These are phyloP conservation scores for Dynastes tityus DNA, from an alignment of 2,888 invertebrate species.

Conservation along the genomic window DNA sequence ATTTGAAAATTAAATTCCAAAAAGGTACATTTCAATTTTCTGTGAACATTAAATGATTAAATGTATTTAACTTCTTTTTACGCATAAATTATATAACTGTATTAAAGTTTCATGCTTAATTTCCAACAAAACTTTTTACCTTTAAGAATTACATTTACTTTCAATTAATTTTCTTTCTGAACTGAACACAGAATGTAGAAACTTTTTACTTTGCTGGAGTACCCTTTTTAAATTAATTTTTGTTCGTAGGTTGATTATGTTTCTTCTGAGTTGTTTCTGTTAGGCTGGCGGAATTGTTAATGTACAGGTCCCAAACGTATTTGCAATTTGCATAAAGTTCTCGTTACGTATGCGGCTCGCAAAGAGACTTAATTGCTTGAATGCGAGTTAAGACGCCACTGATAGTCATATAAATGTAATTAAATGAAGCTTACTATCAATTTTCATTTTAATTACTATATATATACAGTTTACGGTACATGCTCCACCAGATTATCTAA, in stretches of 20 bases:
- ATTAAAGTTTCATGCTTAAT: constrained; percentile 16
- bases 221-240: constrained; percentile 53
- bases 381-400: constrained; percentile 67
- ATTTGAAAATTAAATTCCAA: no score
- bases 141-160: constrained; percentile 39
- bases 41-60: background rate
- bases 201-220: constrained; percentile 37
- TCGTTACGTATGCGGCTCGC: constrained; percentile 68
- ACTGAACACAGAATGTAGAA: constrained; percentile 13
- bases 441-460: constrained; percentile 63
- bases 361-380: constrained; percentile 68
- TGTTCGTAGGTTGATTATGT: constrained; percentile 47
- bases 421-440: constrained; percentile 67
- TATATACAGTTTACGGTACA: constrained; percentile 2
- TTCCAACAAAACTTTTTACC: constrained; percentile 32
- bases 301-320: constrained; percentile 60
- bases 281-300: constrained; percentile 50
- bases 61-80: constrained; percentile 8
- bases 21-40: no score
- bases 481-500: background rate
- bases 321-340: constrained; percentile 67
- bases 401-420: constrained; percentile 66
- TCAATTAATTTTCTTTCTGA: constrained; percentile 33
- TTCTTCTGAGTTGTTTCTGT: constrained; percentile 49
- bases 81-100: background rate